Base-by-base conservation (phyloP, 2,888 invertebrate species). In the Lingula anatina region DNA sequence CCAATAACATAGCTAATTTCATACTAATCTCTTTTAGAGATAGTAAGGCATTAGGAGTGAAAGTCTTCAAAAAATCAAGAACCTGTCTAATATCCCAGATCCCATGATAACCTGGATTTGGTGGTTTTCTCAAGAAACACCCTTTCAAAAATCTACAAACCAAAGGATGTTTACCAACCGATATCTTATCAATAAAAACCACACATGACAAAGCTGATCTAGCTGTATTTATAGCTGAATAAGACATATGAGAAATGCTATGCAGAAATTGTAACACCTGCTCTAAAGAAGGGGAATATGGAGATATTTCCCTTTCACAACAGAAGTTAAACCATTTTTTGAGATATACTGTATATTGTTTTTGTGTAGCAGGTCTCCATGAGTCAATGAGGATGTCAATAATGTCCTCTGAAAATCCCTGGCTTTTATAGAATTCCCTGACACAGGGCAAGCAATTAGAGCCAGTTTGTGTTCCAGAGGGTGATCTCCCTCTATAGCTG, bases 241-340 rank as follows among this genome's bases (percentile, higher is more conserved):
- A 52, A 7, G 42, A 31, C 23, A 43, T 24, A 5, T 40, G 3
- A 39, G 23, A 49, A 4, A 49, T 21, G 15, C 15, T 37, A 15
- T 28, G 15, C 23, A 52, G 27, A 37, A 51, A 51, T 5, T 21
- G 18, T 9, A 51, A 9, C n/a, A 31, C 23, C n/a, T 21, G 26
- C 37, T 47, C 23, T 28, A 44, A 12, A 47, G 46, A 23, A 20
- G 47, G 28, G 9, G n/a, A 23, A 50, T 46, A 25, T 37, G 45
- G 45, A 49, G 44, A 15, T 24, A 28, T 15, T 15, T n/a, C 23
- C 42, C n/a, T 9, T 44, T 20, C 12, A 27, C 25, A 5, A 45
- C 54, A 54, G 28, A 46, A 54, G 28, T 12, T 15, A 9, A 44
- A 41, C 54, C 49, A 54, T 39, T 44, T 52, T 18, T 44, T 24